Evolutionary conservation across 2,888 invertebrate genomes (phyloP), one percentile per base, ranked within the genome.

Genomic region (Acanthosoma haemorrhoidale): DNA sequence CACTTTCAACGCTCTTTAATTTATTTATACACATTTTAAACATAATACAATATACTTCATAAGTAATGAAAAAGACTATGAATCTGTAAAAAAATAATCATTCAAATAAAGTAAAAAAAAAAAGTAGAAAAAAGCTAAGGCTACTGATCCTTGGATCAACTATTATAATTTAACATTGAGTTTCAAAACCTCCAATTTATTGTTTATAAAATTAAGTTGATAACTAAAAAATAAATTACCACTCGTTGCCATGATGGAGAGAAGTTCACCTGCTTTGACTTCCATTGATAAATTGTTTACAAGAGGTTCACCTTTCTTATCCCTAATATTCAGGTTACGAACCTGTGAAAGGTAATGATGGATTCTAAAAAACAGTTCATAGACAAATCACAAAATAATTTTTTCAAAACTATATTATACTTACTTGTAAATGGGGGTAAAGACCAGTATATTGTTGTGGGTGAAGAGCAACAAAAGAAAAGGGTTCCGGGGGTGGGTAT

Each of bases 201-300:
- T n/a, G n/a, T n/a, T n/a, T n/a, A n/a, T n/a, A n/a, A n/a, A 4
- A 51, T 51, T 43, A 9, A 43, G 21, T 2, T 16, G 2, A 8
- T 41, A 43, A 43, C 11, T 43, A 11, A 1, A 25, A 25, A 25
- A n/a, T 4, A 31, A 41, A 71, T 73, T 74, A 78, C 78, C 76
- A 15, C 90, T 88, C 0, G 96, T 96, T 1, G 95, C 90, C 87
- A 96, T 87, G 21, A 96, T 86, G 2, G 94, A 95, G 76, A 96
- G 82, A 57, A 96, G 86, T 81, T 96, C 96, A 2, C 95, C 94
- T 0, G 94, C 94, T 75, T 91, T 88, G 29, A 91, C 90, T 80
- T 96, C 96, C 76, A 96, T 87, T 31, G 92, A 91, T 8, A 96
- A 84, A 3, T 89, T 89, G 61, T 91, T 87, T 2, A 91, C 83